A percentile compares a stretch with the other conserved stretches of the same genome.
Conservation (phyloP, 2,113 vertebrate genomes). For the Cyanocitta stelleri region DNA sequence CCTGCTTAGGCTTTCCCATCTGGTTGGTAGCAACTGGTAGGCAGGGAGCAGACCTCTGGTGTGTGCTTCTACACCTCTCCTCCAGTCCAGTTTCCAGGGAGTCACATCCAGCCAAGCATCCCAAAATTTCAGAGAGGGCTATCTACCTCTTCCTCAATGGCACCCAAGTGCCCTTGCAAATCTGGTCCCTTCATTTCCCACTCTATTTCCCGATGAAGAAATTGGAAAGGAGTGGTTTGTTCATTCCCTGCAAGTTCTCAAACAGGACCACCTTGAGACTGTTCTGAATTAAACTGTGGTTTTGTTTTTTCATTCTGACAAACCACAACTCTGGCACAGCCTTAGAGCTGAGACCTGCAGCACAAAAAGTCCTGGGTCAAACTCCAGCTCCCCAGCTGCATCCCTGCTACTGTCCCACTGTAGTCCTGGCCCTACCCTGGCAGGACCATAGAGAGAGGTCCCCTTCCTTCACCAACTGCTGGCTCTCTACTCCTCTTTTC, state of each 20-base stretch:
- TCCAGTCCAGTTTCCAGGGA: neutral
- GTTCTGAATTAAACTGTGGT: neutral
- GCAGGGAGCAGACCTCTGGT: neutral
- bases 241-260: neutral
- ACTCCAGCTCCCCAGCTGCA: neutral
- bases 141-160: constrained; percentile 55
- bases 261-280: neutral
- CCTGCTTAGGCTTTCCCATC: neutral
- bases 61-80: neutral
- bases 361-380: constrained; percentile 11
- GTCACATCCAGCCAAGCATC: neutral
- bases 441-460: neutral
- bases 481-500: neutral
- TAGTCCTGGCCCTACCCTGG: neutral
- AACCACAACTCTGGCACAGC: neutral
- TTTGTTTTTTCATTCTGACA: neutral
- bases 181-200: neutral
- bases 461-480: neutral
- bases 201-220: neutral
- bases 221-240: neutral
- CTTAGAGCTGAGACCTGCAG: constrained; percentile 22
- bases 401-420: neutral
- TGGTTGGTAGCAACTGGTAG: neutral
- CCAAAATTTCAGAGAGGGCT: constrained; percentile 34
- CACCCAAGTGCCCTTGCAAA: constrained; percentile 59